Base-by-base conservation (phyloP, 2,113 vertebrate species). In the Phoenicopterus ruber region DNA sequence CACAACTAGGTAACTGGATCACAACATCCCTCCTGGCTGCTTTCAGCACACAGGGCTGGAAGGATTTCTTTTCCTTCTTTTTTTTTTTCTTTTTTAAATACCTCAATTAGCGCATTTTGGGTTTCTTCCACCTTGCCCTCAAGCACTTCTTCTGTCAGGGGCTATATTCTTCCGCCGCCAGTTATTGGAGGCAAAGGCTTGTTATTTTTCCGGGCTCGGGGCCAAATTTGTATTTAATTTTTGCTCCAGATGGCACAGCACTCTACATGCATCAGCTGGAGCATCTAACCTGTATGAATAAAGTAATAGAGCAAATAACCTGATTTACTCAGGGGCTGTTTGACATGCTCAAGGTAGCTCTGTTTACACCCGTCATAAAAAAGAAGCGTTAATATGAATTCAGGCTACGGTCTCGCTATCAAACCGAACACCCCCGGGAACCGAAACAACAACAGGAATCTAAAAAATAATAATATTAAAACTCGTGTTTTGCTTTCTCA, bases 161-260 rank as follows among this genome's bases (percentile, higher is more conserved):
- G 58, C 76, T 36, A 16, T 61, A 59, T 50, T 42, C 83, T 91
- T 78, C 73, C 5, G 4, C 66, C 13, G 6, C 9, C 47, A 54
- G 55, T 71, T 46, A 66, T 6, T 40, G 58, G 67, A 89, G 79
- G 84, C 84, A 95, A 24, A 49, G 13, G 24, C 82, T 94, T 70
- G 54, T 73, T 94, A 85, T 73, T 72, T 91, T 92, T 93, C 92
- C 24, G 3, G 96, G 92, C 92, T 67, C n/a, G 52, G 29, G 94
- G 93, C 94, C 94, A 96, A 96, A 91, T 90, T 63, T 24, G 49
- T 93, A 90, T 95, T 95, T 94, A 94, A 96, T 95, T 91, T 94
- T 88, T 81, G 63, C 78, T 90, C 74, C 79, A 94, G 93, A 93
- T 96, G 85, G 88, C 77, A 87, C 52, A 69, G 84, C 40, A 87